Conservation (phyloP, 2,113 vertebrate genomes). For the Typhlomys cinereus region DNA sequence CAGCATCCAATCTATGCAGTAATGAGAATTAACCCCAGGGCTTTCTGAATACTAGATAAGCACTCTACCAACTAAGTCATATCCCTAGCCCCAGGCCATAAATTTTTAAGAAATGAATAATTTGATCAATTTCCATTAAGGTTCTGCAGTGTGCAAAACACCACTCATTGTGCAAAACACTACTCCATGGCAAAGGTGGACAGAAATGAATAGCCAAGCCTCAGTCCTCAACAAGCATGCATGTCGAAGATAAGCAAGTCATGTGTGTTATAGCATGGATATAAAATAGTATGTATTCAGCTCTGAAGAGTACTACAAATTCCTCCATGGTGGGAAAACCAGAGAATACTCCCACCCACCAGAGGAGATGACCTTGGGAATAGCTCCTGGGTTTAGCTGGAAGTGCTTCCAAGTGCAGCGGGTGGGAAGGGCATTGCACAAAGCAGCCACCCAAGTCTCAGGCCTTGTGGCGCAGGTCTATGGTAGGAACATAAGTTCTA, state of each 20-base stretch:
- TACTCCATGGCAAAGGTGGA: neutral
- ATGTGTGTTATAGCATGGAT: neutral
- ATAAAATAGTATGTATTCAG: neutral
- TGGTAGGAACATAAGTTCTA: neutral
- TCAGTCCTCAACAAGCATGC: neutral
- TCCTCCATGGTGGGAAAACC: neutral
- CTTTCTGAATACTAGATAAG: neutral
- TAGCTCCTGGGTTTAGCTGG: neutral
- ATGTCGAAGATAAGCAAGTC: neutral
- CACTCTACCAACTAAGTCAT: neutral
- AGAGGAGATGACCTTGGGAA: neutral
- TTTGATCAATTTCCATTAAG: neutral
- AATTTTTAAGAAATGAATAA: constrained; percentile 9
- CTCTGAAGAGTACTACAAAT: neutral
- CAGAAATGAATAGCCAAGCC: neutral
- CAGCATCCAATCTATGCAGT: too few relatives aligned
- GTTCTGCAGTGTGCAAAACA: neutral
- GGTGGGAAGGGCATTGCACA: neutral
- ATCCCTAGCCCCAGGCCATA: neutral
- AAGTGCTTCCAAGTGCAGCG: neutral
- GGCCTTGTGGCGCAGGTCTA: neutral
- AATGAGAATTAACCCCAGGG: neutral
- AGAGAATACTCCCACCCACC: neutral
- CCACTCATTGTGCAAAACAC: neutral
- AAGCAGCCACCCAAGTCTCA: neutral